A percentile compares a stretch with the other conserved stretches of the same genome.
phyloP scores from a whole-genome alignment of 2,888 invertebrate genomes.

The Amorpha juglandis region DNA sequence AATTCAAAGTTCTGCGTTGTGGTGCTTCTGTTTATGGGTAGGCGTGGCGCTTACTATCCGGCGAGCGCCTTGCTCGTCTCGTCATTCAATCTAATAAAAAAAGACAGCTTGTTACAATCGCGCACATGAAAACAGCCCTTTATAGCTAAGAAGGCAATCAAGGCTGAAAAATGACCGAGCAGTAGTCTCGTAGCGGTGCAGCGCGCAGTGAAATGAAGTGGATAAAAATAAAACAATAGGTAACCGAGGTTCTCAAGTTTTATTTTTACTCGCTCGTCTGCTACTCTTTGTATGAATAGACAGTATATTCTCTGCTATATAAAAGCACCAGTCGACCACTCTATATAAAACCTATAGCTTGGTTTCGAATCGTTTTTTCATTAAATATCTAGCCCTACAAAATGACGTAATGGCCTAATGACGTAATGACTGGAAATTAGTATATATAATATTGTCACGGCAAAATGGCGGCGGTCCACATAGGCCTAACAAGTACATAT shows the following conservation, averaged over 20 bases:
- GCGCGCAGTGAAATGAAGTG: constrained; percentile 5
- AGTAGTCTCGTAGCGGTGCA: constrained; percentile 1
- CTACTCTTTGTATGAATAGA: constrained; percentile 8
- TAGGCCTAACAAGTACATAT: no score
- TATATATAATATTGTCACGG: no score
- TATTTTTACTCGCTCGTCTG: constrained; percentile 16
- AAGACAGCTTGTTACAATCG: no score
- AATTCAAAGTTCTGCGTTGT: no score
- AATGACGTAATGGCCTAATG: no score
- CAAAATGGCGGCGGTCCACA: no score
- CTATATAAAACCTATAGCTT: background rate
- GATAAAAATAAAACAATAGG: constrained; percentile 21
- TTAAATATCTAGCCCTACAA: no score
- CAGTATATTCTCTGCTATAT: background rate
- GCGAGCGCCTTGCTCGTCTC: no score
- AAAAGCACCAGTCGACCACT: background rate
- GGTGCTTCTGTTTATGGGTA: no score
- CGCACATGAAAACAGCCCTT: background rate
- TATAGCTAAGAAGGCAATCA: constrained; percentile 6
- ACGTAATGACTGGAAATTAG: no score
- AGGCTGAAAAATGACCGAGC: constrained; percentile 7
- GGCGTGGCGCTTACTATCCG: no score
- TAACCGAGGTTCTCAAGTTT: background rate
- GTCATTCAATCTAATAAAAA: no score
- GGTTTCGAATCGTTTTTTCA: background rate